Percentiles rank a stretch among this genome's conserved stretches.
Conservation (phyloP, 2,888 invertebrate genomes). For the Drosophila dives region DNA sequence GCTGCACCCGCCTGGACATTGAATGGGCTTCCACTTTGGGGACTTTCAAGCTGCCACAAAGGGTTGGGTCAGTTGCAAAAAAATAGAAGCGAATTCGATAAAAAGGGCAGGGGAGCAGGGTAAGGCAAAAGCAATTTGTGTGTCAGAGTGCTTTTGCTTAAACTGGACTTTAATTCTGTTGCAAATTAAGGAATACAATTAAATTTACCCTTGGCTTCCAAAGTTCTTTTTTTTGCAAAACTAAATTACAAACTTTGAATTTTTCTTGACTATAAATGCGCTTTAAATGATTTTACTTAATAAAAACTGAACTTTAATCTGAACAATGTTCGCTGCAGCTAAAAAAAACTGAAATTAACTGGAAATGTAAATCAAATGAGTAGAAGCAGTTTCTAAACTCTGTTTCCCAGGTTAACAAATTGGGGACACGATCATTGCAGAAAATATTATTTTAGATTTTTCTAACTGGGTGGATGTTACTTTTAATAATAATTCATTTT, state of each 20-base stretch:
- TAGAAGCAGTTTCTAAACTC: neutral
- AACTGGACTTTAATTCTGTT: constrained; percentile 11
- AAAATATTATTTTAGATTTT: neutral
- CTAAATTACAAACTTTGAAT: neutral
- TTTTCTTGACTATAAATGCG: neutral
- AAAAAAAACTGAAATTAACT: neutral
- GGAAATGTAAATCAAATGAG: neutral
- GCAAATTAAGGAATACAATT: constrained; percentile 26
- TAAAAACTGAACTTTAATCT: neutral
- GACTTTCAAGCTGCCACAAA: constrained; percentile 34
- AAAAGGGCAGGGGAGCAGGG: neutral
- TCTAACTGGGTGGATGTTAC: neutral
- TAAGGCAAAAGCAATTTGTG: constrained; percentile 8
- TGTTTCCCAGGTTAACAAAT: neutral
- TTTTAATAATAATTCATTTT: neutral
- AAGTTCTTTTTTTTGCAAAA: neutral
- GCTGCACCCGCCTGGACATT: constrained; percentile 1
- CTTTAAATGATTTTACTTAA: neutral
- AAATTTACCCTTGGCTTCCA: constrained; percentile 1
- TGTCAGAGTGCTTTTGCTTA: neutral
- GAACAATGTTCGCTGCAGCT: neutral
- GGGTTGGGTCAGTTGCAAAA: constrained; percentile 32
- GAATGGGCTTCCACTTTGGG: constrained; percentile 16
- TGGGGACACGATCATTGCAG: neutral
- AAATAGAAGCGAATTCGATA: constrained; percentile 23